Percentiles rank a stretch among this genome's conserved stretches.
Conservation (phyloP, 2,797 vertebrate genomes). For the Anableps anableps region DNA sequence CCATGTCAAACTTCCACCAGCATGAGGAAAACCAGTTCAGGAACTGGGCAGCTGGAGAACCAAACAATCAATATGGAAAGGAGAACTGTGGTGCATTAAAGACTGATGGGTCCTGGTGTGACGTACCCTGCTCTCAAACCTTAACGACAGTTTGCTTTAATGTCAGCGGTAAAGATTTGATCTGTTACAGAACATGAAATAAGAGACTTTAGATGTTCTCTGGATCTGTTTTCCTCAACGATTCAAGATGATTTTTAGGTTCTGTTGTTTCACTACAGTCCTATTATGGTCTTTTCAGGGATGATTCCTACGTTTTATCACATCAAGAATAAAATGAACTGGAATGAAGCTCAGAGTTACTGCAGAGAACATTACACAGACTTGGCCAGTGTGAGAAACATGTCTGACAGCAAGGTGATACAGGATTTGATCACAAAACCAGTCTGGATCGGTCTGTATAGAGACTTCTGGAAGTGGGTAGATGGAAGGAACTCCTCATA, state of each 20-base stretch:
- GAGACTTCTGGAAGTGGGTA: constrained; percentile 49
- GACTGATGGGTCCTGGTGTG: neutral
- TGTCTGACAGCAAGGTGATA: constrained; percentile 5
- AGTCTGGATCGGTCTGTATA: constrained; percentile 56
- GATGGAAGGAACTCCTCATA: constrained; percentile 25
- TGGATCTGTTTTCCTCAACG: neutral
- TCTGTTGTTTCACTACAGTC: neutral
- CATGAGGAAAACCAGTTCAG: neutral
- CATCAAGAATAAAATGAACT: neutral
- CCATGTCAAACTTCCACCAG: neutral
- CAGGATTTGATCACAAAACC: fast-evolving
- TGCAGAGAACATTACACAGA: constrained; percentile 13
- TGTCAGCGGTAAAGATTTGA: neutral
- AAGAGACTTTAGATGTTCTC: neutral
- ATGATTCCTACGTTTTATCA: neutral
- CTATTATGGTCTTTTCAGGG: neutral
- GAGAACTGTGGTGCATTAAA: neutral
- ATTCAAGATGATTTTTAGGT: neutral
- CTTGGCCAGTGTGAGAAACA: constrained; percentile 15
- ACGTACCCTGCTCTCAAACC: neutral
- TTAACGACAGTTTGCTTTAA: neutral
- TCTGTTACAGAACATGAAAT: no score
- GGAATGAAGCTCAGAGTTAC: neutral
- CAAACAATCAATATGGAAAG: neutral
- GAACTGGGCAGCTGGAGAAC: neutral